Evolutionary conservation across 2,797 vertebrate species (phyloP).

Genomic region (Onychomys torridus): DNA sequence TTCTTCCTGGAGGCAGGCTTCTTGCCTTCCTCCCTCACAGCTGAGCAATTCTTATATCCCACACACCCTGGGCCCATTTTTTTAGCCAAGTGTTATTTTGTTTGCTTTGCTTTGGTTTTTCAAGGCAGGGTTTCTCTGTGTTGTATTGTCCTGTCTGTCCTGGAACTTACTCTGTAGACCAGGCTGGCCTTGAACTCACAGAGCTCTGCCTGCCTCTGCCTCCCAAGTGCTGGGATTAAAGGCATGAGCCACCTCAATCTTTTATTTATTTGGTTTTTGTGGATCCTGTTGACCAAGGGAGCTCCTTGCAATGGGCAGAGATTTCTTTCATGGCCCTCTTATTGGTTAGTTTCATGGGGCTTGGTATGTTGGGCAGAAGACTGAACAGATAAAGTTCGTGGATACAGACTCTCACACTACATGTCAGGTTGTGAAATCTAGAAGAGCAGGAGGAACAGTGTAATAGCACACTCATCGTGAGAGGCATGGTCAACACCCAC

Average conservation of each 20-base stretch:
- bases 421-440: not conserved
- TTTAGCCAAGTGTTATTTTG: not conserved
- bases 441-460: not conserved
- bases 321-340: constrained; percentile 38
- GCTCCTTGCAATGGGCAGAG: constrained; percentile 56
- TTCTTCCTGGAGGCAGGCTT: not conserved
- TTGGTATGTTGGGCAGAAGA: not conserved
- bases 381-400: constrained; percentile 1
- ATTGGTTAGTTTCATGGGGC: not conserved
- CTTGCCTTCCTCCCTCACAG: not conserved
- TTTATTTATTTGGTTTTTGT: not conserved
- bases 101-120: not conserved
- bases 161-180: not conserved
- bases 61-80: not conserved
- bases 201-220: not conserved
- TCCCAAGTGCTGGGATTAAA: not conserved
- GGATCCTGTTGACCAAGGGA: constrained; percentile 42
- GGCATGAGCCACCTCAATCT: not conserved
- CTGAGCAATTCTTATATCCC: not conserved
- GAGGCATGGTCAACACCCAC: not conserved
- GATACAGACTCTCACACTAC: not conserved
- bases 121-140: not conserved
- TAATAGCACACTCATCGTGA: not conserved
- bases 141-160: not conserved
- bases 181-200: not conserved